Evolutionary conservation across 2,113 vertebrate species (phyloP).

Genomic region (Atrichornis clamosus): DNA sequence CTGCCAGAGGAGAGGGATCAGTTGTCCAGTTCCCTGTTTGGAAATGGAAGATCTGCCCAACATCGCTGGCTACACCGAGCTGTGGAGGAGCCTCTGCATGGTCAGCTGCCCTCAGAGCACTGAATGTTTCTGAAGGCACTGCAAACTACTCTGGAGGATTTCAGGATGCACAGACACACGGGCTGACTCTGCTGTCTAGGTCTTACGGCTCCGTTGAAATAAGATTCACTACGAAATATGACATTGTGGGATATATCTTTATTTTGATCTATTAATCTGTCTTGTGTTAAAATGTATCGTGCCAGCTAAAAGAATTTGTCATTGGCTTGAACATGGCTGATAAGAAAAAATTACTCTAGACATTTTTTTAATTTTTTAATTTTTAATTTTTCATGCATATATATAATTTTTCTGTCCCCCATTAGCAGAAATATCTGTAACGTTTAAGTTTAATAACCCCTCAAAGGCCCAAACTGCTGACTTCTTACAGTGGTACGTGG

Average conservation of each 20-base stretch:
- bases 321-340: not conserved
- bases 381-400: not conserved
- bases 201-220: not conserved
- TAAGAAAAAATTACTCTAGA: not conserved
- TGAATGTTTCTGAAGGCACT: not conserved
- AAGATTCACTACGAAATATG: not conserved
- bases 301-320: not conserved
- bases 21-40: not conserved
- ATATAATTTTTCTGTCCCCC: not conserved
- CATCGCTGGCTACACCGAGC: not conserved
- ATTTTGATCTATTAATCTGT: not conserved
- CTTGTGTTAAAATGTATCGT: not conserved
- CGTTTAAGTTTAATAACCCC: not conserved
- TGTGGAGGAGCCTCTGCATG: not conserved
- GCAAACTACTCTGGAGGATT: not conserved
- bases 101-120: not conserved
- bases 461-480: not conserved
- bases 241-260: not conserved
- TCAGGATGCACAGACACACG: not conserved
- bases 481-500: not conserved
- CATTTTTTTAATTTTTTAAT: rapidly evolving
- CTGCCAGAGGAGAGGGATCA: not conserved
- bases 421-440: not conserved
- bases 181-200: not conserved
- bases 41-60: not conserved